Conservation (phyloP, 2,113 vertebrate species). For the Oenanthe oenanthe region DNA sequence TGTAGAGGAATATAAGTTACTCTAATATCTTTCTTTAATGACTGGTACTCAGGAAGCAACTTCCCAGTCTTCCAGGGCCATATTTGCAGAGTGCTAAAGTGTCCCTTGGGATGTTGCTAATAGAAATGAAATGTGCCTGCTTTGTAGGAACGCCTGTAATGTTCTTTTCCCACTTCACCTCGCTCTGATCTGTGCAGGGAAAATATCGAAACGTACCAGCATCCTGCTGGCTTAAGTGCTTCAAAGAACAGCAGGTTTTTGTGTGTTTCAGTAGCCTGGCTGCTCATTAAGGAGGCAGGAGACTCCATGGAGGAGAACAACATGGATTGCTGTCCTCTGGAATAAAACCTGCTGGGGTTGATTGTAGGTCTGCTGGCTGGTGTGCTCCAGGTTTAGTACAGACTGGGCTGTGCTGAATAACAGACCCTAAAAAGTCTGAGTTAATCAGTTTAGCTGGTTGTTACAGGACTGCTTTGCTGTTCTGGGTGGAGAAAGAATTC, state of each 20-base stretch:
- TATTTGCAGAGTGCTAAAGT: slow-evolving; percentile 3
- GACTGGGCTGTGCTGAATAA: not conserved
- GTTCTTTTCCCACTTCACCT: slow-evolving; percentile 23
- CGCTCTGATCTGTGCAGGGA: slow-evolving; percentile 28
- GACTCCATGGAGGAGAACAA: not conserved
- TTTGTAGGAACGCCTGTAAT: slow-evolving; percentile 29
- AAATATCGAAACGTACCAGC: slow-evolving; percentile 18
- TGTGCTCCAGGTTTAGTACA: not conserved
- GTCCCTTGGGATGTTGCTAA: slow-evolving; percentile 23
- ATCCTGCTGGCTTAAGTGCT: slow-evolving; percentile 53
- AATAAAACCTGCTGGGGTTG: not conserved
- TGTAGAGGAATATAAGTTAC: not conserved
- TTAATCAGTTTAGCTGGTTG: not conserved
- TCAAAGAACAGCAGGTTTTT: slow-evolving; percentile 48
- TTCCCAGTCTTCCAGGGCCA: slow-evolving; percentile 12
- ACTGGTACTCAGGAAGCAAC: not conserved
- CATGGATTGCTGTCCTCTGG: slow-evolving; percentile 11
- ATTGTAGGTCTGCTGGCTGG: not conserved
- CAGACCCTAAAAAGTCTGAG: not conserved
- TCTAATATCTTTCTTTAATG: slow-evolving; percentile 26
- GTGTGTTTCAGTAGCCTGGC: slow-evolving; percentile 27
- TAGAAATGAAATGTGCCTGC: slow-evolving; percentile 43
- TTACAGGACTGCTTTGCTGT: not conserved
- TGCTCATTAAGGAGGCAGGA: slow-evolving; percentile 51
- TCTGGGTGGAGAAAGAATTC: rapidly evolving